These are phyloP conservation scores for Tympanuchus pallidicinctus DNA, from an alignment of 2,113 vertebrate genomes.

Conservation along the genomic window DNA sequence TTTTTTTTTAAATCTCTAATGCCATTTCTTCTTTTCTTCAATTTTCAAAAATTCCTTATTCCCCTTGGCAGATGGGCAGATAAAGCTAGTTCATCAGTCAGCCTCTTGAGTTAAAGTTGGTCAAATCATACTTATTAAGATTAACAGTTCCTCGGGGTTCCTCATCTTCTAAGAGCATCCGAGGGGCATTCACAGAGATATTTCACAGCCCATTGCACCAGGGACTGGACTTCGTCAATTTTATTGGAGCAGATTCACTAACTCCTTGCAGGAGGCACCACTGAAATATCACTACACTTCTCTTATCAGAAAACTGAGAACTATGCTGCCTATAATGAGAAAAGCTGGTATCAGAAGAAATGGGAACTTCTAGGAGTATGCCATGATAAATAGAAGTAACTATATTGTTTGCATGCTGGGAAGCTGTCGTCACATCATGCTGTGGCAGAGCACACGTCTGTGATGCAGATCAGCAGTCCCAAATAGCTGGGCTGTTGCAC, in stretches of 20 bases:
- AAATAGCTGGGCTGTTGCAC: background rate
- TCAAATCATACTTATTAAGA: background rate
- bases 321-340: background rate
- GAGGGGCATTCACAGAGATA: background rate
- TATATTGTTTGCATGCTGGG: background rate
- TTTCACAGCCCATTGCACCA: background rate
- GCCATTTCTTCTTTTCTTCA: background rate
- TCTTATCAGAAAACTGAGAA: background rate
- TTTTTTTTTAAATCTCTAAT: background rate
- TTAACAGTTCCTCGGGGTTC: background rate
- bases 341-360: background rate
- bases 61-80: background rate
- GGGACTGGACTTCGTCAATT: background rate
- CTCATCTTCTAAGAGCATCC: background rate
- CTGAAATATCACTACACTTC: background rate
- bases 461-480: background rate
- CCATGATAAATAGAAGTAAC: background rate
- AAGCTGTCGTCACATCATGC: background rate
- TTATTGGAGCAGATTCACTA: background rate
- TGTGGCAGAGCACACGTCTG: background rate
- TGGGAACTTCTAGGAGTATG: background rate
- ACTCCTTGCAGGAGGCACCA: background rate
- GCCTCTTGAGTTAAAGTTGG: background rate
- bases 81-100: background rate
- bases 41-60: background rate